Evolutionary conservation across 2,113 vertebrate species (phyloP).

Genomic region (Gambusia holbrooki): DNA sequence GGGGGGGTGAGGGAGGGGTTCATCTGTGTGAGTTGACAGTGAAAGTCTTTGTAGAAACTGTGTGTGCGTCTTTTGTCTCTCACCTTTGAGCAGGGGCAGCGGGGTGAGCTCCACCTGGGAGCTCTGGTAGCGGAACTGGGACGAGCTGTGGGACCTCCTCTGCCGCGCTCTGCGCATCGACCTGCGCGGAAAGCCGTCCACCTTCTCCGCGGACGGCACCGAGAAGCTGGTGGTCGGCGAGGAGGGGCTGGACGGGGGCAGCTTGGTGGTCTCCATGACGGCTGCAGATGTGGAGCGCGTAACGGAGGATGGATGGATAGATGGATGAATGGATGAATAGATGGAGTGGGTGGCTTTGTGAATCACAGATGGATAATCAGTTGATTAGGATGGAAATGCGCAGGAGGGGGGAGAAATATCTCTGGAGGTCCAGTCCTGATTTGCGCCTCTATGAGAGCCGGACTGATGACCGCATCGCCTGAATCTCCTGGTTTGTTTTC

Average conservation of each 20-base stretch:
- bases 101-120: constrained; percentile 92
- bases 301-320: constrained; percentile 21
- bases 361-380: constrained; percentile 51
- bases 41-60: not conserved
- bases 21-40: not conserved
- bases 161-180: constrained; percentile 90
- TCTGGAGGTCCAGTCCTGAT: constrained; percentile 62
- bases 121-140: constrained; percentile 94
- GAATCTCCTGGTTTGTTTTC: constrained; percentile 53
- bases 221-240: constrained; percentile 91
- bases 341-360: constrained; percentile 40
- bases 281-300: constrained; percentile 27
- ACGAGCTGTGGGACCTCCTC: constrained; percentile 91
- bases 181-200: constrained; percentile 90
- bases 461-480: constrained; percentile 52
- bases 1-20: not conserved
- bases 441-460: constrained; percentile 56
- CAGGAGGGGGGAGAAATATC: constrained; percentile 14
- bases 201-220: constrained; percentile 91
- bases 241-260: constrained; percentile 89
- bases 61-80: constrained; percentile 8
- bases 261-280: constrained; percentile 84
- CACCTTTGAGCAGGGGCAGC: constrained; percentile 92
- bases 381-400: constrained; percentile 36
- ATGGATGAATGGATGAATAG: constrained; percentile 26